Percentiles rank a stretch among this genome's conserved stretches.
Evolutionary conservation across 2,113 vertebrate genomes (phyloP).

Genomic region (Tetrao urogallus): DNA sequence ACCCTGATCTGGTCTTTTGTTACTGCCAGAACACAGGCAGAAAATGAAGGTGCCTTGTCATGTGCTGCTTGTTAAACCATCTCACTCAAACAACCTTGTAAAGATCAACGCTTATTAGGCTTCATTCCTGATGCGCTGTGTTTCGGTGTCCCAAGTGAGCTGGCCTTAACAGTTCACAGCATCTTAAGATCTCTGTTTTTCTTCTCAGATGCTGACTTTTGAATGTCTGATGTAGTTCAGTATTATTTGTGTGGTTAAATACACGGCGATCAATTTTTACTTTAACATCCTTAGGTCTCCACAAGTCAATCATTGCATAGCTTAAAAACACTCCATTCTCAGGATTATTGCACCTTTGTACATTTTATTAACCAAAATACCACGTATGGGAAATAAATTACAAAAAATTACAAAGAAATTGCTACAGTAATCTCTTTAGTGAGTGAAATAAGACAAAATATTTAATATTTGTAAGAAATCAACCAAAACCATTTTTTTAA

Average conservation of each 20-base stretch:
- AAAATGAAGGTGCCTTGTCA: not conserved
- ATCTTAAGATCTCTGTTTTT: not conserved
- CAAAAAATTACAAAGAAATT: not conserved
- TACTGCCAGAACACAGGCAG: not conserved
- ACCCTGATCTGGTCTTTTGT: not conserved
- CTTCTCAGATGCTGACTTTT: not conserved
- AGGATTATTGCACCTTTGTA: not conserved
- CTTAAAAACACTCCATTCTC: slow-evolving; percentile 4
- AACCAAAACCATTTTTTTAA: not conserved
- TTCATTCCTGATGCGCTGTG: not conserved
- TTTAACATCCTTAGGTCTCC: not conserved
- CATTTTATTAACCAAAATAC: slow-evolving; percentile 45
- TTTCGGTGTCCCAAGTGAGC: not conserved
- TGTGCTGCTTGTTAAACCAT: not conserved
- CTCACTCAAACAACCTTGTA: not conserved
- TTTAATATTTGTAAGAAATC: slow-evolving; percentile 1
- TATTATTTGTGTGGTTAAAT: not conserved
- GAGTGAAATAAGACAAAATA: not conserved
- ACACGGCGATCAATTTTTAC: fast-evolving
- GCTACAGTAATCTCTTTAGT: not conserved
- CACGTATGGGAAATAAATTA: slow-evolving; percentile 27
- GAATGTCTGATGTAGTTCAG: not conserved
- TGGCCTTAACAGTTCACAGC: not conserved
- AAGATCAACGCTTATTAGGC: not conserved
- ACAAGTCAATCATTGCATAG: not conserved